A percentile compares a stretch with the other conserved stretches of the same genome.
phyloP scores from a whole-genome alignment of 2,113 vertebrate genomes.

The Rhea americana region DNA sequence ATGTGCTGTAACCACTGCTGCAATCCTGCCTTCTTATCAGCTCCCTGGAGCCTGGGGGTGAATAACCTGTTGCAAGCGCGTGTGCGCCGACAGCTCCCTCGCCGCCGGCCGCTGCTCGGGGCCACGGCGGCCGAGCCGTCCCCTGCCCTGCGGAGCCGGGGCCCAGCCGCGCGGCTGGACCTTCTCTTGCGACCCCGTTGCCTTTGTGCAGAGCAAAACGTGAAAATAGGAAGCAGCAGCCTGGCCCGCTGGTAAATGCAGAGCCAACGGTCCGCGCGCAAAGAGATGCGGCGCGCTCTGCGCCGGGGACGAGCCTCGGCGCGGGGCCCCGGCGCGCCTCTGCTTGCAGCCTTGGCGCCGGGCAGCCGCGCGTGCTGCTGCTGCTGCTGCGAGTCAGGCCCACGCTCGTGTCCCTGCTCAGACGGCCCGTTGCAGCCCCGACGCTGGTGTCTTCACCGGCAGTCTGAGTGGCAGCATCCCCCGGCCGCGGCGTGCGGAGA shows the following conservation, averaged over 20 bases:
- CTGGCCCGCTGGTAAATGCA: accelerated
- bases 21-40: not conserved
- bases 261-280: accelerated
- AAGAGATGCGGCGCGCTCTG: not conserved
- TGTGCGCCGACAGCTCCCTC: accelerated
- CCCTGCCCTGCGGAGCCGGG: not conserved
- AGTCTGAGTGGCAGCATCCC: not conserved
- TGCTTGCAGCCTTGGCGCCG: no score
- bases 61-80: accelerated
- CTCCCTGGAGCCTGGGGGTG: not conserved
- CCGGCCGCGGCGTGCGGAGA: no score
- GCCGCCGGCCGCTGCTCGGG: accelerated
- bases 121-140: not conserved
- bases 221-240: not conserved
- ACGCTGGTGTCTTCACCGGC: not conserved
- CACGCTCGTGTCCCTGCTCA: not conserved
- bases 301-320: not conserved
- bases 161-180: not conserved
- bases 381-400: not conserved
- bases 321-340: no score
- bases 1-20: not conserved
- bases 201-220: not conserved
- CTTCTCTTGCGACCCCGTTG: not conserved
- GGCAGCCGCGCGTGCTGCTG: no score
- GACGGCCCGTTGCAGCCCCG: not conserved